A percentile compares a stretch with the other conserved stretches of the same genome.
phyloP scores from a whole-genome alignment of 2,888 invertebrate species.

The Cyrtodaria siliqua region DNA sequence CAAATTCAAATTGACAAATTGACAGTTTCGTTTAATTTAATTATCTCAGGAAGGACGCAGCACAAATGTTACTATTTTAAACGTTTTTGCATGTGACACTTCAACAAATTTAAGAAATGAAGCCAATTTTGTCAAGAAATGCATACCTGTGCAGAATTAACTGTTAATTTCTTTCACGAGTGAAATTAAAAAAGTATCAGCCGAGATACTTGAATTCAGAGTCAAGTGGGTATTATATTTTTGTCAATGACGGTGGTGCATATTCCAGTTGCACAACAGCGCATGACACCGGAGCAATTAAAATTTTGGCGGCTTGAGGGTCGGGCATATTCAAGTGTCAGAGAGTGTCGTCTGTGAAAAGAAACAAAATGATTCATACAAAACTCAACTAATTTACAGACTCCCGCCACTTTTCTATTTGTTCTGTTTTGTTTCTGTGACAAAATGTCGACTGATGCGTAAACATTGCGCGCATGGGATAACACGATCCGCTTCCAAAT shows the following conservation, averaged over 20 bases:
- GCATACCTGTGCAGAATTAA: not conserved
- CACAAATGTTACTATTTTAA: not conserved
- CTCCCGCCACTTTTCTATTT: slow-evolving; percentile 45
- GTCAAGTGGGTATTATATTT: slow-evolving; percentile 42
- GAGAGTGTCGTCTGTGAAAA: slow-evolving; percentile 21
- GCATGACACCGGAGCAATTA: slow-evolving; percentile 62
- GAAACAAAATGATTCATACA: slow-evolving; percentile 51
- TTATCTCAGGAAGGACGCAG: not conserved
- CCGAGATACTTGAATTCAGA: not conserved
- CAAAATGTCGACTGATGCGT: slow-evolving; percentile 45
- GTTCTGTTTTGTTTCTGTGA: slow-evolving; percentile 58
- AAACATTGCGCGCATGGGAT: slow-evolving; percentile 44
- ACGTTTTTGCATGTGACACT: slow-evolving; percentile 15
- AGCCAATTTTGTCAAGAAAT: slow-evolving; percentile 17
- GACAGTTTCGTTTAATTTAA: slow-evolving; percentile 1
- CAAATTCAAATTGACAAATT: not conserved
- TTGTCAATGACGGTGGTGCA: slow-evolving; percentile 36
- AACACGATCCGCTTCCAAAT: slow-evolving; percentile 6
- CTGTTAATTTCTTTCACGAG: not conserved
- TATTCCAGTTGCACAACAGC: slow-evolving; percentile 57
- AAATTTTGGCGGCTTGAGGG: slow-evolving; percentile 47
- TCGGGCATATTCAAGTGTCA: slow-evolving; percentile 58
- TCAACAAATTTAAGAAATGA: slow-evolving; percentile 25
- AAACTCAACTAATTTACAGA: slow-evolving; percentile 56
- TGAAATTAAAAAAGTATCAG: slow-evolving; percentile 1